Evolutionary conservation across 2,888 invertebrate species (phyloP), one percentile per base, ranked within the genome.

Genomic region (Diloba caeruleocephala): DNA sequence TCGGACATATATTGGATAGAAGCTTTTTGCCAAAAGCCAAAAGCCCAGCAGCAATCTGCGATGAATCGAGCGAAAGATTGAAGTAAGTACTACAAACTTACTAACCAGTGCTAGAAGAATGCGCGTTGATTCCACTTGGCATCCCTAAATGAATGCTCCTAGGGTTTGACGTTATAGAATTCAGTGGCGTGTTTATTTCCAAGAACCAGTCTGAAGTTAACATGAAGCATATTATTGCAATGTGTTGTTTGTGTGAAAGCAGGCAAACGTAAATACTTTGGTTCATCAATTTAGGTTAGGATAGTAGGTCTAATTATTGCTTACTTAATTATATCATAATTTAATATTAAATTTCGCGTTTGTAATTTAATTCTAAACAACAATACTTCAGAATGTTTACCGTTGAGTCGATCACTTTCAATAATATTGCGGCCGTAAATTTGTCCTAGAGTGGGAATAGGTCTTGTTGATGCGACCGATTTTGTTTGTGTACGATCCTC

Each of bases 361-460:
- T 17, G 9, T n/a, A 17, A 26, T 26, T 15, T 26, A 38, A 28
- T 17, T 12, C 1, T 3, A 14, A 42, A 7, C 21, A 55, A 32
- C 7, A 43, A 48, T 64, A 46, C 1, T 34, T 59, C 38, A 60
- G 26, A 13, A 51, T 55, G 54, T 69, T 73, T 77, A 88, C 87
- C 82, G 39, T 77, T 71, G 12, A 79, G 52, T 41, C 75, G 68
- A 19, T 79, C 76, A 41, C 67, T 77, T 41, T 82, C 64, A 41
- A 75, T 71, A 15, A 75, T 52, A 55, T 71, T 59, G 41, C 67
- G 66, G 21, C 70, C 66, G 52, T 83, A 84, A 56, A 87, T 78
- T n/a, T 81, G 74, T 6, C 78, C 83, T 25, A 83, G 54, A 13
- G 76, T 77, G 2, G 89, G 88, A 46, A 88, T 87, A 1, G 89